Evolutionary conservation across 53 echinoderm and acorn worm genomes (phyloP), one percentile per base, ranked within the genome.

Genomic region (Apostichopus leukothele): DNA sequence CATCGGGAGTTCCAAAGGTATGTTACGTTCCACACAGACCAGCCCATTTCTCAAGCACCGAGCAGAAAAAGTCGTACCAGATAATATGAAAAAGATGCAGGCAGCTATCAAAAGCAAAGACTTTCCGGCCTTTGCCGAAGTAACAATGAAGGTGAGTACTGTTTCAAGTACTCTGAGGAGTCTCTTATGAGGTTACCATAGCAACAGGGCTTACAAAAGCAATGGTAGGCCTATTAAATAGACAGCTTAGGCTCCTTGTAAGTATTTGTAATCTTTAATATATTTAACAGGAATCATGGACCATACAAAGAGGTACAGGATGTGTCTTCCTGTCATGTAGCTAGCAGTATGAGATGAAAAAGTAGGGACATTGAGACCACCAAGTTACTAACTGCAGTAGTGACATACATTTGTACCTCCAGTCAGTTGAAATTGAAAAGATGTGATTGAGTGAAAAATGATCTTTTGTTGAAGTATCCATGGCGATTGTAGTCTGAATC

Each of bases 61-160:
- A 16, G 92, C 93, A 10, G 90, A 94, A 3, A 89, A 89, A 4
- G 71, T 91, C 0, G 94, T 96, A 39, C 95, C 95, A 18, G 89
- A 90, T 12, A 86, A 91, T 76, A 94, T 97, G 93, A 89, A 91
- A 60, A 93, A 90, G 26, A 94, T 97, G 92, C 78, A 90, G 52
- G 88, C 90, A 19, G 98, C 98, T 57, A 93, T 97, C 76, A 89
- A 88, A 86, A 88, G 94, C 3, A 94, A 74, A 73, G 94, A 97
- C 75, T 97, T 91, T 91, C 75, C 83, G 76, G 90, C 93, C 19
- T 97, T 97, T 90, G 98, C 98, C 79, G 94, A 96, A 63, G 91
- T 96, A 12, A 97, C 98, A 21, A 97, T 97, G 98, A 95, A 97
- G 93, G 98, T 97, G 90, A 53, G 73, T 9, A 60, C 5, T 6